Percentiles rank a stretch among this genome's conserved stretches.
phyloP scores from a whole-genome alignment of 30 jellyfish, hydroid and myxozoan species.

The Morbakka virulenta region DNA sequence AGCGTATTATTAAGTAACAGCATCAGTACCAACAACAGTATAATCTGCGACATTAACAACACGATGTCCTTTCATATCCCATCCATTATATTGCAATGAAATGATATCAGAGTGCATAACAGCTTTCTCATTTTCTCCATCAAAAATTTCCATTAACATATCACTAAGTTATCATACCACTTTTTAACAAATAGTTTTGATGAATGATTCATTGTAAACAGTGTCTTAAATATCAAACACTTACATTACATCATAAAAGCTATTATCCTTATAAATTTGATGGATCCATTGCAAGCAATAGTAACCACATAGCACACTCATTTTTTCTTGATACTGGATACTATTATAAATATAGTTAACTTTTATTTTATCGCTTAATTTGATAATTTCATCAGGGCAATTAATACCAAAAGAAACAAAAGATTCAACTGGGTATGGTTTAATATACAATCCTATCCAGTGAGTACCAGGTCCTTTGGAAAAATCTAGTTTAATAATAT shows the following conservation, averaged over 20 bases:
- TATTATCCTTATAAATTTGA: conserved; percentile 1
- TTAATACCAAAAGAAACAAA: conserved; percentile 4
- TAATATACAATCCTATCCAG: conserved; percentile 1
- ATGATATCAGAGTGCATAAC: not conserved
- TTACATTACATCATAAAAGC: conserved; percentile 9
- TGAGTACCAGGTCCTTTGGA: conserved; percentile 20
- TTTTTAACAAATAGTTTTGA: not conserved
- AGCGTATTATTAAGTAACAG: too few species aligned
- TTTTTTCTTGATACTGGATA: conserved; percentile 18
- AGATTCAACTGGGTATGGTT: not conserved
- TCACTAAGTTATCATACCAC: not conserved
- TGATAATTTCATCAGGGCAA: conserved; percentile 14
- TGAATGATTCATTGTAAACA: not conserved
- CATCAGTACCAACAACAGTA: too few species aligned
- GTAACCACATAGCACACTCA: conserved; percentile 26
- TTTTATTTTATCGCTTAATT: too few species aligned
- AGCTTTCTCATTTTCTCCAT: conserved; percentile 2
- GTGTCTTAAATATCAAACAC: conserved; percentile 14
- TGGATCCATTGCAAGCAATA: conserved; percentile 16
- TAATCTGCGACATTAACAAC: too few species aligned
- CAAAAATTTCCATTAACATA: not conserved
- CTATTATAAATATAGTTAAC: too few species aligned
- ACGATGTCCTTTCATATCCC: too few species aligned
- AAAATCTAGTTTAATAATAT: conserved; percentile 9
- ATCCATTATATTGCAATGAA: too few species aligned